These are phyloP conservation scores for Tribolium castaneum DNA, from an alignment of 1,140 invertebrate genomes.

Conservation along the genomic window DNA sequence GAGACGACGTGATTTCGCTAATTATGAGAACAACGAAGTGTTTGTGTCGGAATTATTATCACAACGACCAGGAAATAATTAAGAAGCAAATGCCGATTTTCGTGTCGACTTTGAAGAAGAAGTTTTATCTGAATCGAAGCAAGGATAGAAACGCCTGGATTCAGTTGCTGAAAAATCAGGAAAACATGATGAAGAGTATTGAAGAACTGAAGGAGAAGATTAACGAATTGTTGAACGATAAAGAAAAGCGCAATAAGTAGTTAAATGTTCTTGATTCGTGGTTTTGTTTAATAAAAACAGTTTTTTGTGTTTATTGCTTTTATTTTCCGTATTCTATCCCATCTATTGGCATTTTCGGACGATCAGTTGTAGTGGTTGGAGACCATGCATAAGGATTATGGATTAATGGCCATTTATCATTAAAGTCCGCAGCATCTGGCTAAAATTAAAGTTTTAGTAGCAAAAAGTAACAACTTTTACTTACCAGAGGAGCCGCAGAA, in stretches of 20 bases:
- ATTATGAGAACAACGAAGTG: slow-evolving; percentile 58
- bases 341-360: too few species aligned
- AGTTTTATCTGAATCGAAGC: slow-evolving; percentile 57
- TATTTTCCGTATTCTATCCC: too few species aligned
- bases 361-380: too few species aligned
- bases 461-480: too few species aligned
- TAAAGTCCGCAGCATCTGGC: too few species aligned
- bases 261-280: too few species aligned
- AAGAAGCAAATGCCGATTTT: slow-evolving; percentile 57
- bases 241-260: not conserved
- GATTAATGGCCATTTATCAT: too few species aligned
- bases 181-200: slow-evolving; percentile 22
- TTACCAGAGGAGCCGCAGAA: too few species aligned
- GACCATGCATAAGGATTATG: too few species aligned
- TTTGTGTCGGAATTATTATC: slow-evolving; percentile 53
- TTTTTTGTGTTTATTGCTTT: too few species aligned
- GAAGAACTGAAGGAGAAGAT: slow-evolving; percentile 2
- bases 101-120: slow-evolving; percentile 55
- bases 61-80: not conserved
- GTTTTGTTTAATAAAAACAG: too few species aligned
- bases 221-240: not conserved
- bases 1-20: slow-evolving; percentile 57
- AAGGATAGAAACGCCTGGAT: slow-evolving; percentile 54
- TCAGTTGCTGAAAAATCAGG: slow-evolving; percentile 41
- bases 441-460: too few species aligned